These are phyloP conservation scores for Jacana jacana DNA, from an alignment of 2,113 vertebrate species.

Conservation along the genomic window DNA sequence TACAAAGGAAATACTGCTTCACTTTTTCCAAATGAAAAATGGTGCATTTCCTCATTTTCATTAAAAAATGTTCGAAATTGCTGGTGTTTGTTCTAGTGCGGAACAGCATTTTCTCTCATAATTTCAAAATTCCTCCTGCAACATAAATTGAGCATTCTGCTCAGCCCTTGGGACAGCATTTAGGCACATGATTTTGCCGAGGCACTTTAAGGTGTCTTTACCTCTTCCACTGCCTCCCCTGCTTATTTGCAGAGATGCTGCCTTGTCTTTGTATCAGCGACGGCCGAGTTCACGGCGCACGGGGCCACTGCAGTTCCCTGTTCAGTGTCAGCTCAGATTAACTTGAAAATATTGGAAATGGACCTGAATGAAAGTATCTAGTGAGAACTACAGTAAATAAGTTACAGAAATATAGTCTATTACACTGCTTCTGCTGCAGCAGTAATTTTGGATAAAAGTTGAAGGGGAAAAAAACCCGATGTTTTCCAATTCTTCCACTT, in stretches of 20 bases:
- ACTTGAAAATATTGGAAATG: not conserved
- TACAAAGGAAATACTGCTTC: not conserved
- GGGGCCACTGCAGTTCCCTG: not conserved
- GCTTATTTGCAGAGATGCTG: not conserved
- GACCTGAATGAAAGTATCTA: not conserved
- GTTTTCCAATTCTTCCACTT: not conserved
- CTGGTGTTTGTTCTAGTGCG: not conserved
- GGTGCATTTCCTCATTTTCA: not conserved
- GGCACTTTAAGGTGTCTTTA: not conserved
- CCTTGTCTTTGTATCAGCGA: fast-evolving
- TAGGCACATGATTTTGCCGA: not conserved
- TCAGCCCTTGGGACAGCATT: not conserved
- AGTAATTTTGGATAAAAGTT: not conserved
- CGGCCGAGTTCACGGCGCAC: not conserved
- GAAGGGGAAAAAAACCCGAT: not conserved
- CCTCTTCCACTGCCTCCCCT: not conserved
- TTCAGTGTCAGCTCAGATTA: not conserved
- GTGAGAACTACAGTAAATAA: not conserved
- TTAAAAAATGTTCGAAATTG: not conserved
- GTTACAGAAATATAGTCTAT: not conserved
- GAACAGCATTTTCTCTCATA: not conserved
- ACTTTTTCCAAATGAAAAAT: not conserved
- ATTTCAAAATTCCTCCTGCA: not conserved
- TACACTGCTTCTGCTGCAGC: not conserved
- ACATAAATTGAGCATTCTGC: not conserved